phyloP scores from a whole-genome alignment of 2,113 vertebrate species.

The Axis porcinus region DNA sequence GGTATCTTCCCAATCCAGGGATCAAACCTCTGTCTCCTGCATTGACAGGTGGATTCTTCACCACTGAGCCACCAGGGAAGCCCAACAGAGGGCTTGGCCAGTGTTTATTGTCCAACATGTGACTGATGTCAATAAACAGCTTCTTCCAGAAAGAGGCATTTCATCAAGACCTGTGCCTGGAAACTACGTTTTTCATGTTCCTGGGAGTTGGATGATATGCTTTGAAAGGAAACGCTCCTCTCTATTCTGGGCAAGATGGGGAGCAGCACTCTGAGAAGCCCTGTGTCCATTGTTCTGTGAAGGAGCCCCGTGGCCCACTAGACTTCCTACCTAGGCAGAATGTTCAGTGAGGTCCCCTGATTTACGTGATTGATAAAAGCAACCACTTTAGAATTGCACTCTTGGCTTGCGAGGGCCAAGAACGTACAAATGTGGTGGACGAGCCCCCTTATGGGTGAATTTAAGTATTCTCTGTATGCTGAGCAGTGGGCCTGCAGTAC shows the following conservation, averaged over 20 bases:
- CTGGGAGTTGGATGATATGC: not conserved
- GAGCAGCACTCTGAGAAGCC: not conserved
- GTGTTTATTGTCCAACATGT: not conserved
- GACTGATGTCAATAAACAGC: not conserved
- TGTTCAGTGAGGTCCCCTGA: not conserved
- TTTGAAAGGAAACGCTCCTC: not conserved
- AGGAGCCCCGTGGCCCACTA: not conserved
- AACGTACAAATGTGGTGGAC: not conserved
- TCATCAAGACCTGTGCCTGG: not conserved
- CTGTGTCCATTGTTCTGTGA: not conserved
- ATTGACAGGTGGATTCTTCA: not conserved
- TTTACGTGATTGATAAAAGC: not conserved
- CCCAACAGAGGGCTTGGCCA: not conserved
- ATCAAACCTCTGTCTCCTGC: not conserved
- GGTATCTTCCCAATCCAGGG: not conserved
- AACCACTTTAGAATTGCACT: not conserved
- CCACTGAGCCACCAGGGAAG: not conserved
- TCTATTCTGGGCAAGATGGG: not conserved
- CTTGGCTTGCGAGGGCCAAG: not conserved
- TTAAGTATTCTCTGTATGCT: not conserved
- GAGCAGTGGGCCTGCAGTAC: not conserved
- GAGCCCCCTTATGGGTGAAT: not conserved
- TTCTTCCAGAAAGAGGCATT: not conserved
- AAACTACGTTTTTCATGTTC: not conserved
- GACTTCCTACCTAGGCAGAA: not conserved